phyloP scores from a whole-genome alignment of 2,113 vertebrate species.

The Fulica atra region DNA sequence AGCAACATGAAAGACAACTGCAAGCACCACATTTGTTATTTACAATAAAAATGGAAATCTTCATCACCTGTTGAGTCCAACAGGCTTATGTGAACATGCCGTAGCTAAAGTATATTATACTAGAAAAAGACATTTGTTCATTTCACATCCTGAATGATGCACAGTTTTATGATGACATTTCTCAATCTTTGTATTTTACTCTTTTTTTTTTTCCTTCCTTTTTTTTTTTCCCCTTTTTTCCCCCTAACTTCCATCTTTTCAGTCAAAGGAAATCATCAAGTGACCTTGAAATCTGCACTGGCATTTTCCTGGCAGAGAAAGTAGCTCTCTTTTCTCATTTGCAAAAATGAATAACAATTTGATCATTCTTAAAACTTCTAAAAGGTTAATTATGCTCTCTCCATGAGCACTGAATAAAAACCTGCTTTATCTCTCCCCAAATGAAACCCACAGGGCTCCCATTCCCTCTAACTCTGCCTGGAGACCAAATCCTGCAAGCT shows the following conservation, averaged over 20 bases:
- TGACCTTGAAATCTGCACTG: conserved; percentile 79
- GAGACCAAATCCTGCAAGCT: conserved; percentile 71
- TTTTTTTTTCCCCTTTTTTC: not conserved
- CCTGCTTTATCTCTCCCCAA: conserved; percentile 78
- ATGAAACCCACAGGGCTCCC: conserved; percentile 76
- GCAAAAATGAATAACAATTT: conserved; percentile 84
- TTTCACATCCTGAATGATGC: conserved; percentile 31
- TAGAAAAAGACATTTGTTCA: conserved; percentile 49
- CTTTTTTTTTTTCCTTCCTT: not conserved
- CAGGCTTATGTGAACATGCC: not conserved
- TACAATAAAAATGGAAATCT: not conserved
- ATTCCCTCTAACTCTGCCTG: conserved; percentile 70
- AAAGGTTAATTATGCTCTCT: conserved; percentile 83
- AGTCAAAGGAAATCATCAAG: conserved; percentile 65
- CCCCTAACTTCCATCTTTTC: not conserved
- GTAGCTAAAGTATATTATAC: not conserved
- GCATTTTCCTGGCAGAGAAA: conserved; percentile 74
- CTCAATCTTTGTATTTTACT: not conserved
- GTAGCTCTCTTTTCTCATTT: conserved; percentile 76
- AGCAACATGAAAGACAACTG: not conserved
- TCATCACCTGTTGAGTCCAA: not conserved
- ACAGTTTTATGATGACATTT: conserved; percentile 53
- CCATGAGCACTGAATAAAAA: conserved; percentile 77
- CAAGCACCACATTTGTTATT: not conserved
- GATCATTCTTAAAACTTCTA: conserved; percentile 81